These are phyloP conservation scores for Eugnorisma glareosa DNA, from an alignment of 2,888 invertebrate genomes.

Conservation along the genomic window DNA sequence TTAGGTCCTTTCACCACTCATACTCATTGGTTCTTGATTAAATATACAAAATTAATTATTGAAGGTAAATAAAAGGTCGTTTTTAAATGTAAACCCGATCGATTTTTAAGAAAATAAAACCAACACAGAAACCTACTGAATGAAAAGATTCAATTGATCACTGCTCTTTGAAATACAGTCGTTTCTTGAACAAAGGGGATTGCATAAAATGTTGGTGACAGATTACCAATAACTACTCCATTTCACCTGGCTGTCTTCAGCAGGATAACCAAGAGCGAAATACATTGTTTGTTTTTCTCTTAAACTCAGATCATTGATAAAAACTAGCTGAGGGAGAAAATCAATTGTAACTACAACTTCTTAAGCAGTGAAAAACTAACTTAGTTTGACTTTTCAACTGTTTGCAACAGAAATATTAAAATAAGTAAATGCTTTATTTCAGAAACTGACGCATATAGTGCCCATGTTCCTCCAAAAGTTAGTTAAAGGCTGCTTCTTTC, in stretches of 20 bases:
- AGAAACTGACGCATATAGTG: neutral
- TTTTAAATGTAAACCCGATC: slow-evolving; percentile 11
- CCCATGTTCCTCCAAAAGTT: neutral
- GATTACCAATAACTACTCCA: neutral
- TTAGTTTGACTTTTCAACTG: neutral
- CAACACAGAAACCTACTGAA: neutral
- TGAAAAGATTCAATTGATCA: slow-evolving; percentile 3
- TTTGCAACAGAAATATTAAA: neutral
- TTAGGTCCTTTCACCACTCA: slow-evolving; percentile 3
- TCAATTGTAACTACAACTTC: neutral
- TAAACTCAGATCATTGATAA: neutral
- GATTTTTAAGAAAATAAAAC: neutral
- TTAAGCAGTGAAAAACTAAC: neutral
- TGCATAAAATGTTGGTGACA: slow-evolving; percentile 5
- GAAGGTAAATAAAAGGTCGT: slow-evolving; percentile 3
- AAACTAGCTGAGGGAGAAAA: neutral
- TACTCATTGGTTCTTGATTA: slow-evolving; percentile 30
- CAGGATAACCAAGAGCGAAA: slow-evolving; percentile 4
- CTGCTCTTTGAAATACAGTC: slow-evolving; percentile 8
- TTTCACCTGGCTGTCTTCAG: neutral
- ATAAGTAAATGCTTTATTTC: neutral
- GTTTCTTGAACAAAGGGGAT: neutral
- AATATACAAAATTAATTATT: slow-evolving; percentile 16
- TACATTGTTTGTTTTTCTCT: neutral
- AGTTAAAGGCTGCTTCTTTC: too few species aligned